Evolutionary conservation across 2,888 invertebrate genomes (phyloP).

Genomic region (Timema podura): DNA sequence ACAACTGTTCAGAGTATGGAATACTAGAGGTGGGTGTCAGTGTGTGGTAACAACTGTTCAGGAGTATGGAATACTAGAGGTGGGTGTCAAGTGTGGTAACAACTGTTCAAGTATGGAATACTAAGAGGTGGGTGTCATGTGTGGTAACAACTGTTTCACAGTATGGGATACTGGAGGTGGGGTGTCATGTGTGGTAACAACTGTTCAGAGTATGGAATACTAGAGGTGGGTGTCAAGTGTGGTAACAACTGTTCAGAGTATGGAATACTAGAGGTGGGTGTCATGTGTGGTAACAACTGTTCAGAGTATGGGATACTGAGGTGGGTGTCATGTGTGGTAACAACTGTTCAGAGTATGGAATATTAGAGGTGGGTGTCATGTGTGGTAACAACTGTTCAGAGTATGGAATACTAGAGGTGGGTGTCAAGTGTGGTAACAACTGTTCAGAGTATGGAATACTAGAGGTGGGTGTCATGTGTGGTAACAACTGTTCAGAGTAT

Average conservation of each 20-base stretch:
- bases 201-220: constrained; percentile 50
- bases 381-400: constrained; percentile 36
- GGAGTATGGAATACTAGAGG: constrained; percentile 51
- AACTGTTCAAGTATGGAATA: constrained; percentile 48
- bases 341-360: constrained; percentile 48
- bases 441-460: constrained; percentile 52
- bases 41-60: too few species aligned
- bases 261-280: constrained; percentile 46
- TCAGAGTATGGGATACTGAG: constrained; percentile 52
- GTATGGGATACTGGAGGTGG: constrained; percentile 49
- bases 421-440: too few species aligned
- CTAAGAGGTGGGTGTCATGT: constrained; percentile 40
- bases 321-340: too few species aligned
- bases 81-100: too few species aligned
- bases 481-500: constrained; percentile 43
- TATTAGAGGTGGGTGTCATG: constrained; percentile 41
- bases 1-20: constrained; percentile 47
- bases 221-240: constrained; percentile 39
- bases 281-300: too few species aligned
- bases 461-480: constrained; percentile 35
- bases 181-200: too few species aligned
- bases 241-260: constrained; percentile 43
- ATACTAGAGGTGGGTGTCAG: constrained; percentile 43
- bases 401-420: constrained; percentile 49
- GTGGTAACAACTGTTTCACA: constrained; percentile 33